These are phyloP conservation scores for Pyrochroa serraticornis DNA, from an alignment of 2,888 invertebrate species.

Conservation along the genomic window DNA sequence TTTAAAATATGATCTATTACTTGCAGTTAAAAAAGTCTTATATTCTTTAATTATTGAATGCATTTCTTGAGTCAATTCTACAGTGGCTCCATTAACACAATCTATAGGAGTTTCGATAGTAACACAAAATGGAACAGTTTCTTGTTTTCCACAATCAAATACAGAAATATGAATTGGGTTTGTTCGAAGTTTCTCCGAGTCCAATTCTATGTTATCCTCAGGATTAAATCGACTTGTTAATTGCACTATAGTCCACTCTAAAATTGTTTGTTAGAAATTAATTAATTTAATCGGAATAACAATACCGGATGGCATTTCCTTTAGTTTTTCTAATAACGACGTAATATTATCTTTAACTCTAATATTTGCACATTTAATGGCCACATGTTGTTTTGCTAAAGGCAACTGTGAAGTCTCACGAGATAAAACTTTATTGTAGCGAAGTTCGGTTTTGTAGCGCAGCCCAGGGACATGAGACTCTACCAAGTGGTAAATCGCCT, in stretches of 20 bases:
- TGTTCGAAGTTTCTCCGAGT: slow-evolving; percentile 40
- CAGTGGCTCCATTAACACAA: slow-evolving; percentile 28
- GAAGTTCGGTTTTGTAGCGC: slow-evolving; percentile 44
- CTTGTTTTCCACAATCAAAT: slow-evolving; percentile 49
- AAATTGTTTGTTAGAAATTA: slow-evolving; percentile 30
- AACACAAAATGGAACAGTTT: slow-evolving; percentile 46
- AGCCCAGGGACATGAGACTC: slow-evolving; percentile 52
- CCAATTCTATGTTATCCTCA: slow-evolving; percentile 40
- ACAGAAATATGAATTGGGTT: slow-evolving; percentile 48
- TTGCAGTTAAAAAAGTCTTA: no score
- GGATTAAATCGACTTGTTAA: slow-evolving; percentile 57
- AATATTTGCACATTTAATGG: slow-evolving; percentile 40
- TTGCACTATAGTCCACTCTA: slow-evolving; percentile 70
- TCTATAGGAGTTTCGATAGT: slow-evolving; percentile 42
- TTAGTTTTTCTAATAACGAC: slow-evolving; percentile 42
- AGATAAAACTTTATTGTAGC: slow-evolving; percentile 43
- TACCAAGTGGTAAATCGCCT: slow-evolving; percentile 48
- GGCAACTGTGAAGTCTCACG: slow-evolving; percentile 30
- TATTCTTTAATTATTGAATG: slow-evolving; percentile 37
- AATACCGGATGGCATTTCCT: slow-evolving; percentile 53
- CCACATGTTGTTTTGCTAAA: slow-evolving; percentile 42
- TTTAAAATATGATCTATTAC: slow-evolving; percentile 34
- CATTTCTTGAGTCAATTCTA: slow-evolving; percentile 44
- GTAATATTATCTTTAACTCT: slow-evolving; percentile 35
- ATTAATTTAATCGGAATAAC: neutral